Conservation (phyloP, 2,797 vertebrate genomes). For the Molossus alvarezi region DNA sequence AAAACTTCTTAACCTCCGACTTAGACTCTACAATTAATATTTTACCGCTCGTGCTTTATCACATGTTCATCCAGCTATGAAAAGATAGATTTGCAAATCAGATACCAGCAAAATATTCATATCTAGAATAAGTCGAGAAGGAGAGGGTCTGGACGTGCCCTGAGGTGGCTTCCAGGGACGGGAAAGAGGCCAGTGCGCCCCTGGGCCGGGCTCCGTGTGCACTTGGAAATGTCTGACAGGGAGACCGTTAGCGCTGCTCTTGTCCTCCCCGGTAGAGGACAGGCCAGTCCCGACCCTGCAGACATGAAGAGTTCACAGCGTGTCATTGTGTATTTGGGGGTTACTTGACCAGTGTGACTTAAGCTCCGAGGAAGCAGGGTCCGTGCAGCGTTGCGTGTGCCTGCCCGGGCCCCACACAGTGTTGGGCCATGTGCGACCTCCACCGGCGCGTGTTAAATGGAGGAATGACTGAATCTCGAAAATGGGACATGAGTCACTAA, state of each 20-base stretch:
- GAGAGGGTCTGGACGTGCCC: background rate
- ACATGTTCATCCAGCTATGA: background rate
- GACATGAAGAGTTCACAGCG: background rate
- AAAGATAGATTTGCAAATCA: slow-evolving; percentile 42
- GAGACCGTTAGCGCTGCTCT: background rate
- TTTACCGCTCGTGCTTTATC: background rate
- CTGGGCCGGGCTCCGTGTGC: background rate
- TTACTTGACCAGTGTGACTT: background rate
- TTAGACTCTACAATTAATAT: background rate
- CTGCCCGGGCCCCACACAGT: rapidly evolving
- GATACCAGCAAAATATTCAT: background rate
- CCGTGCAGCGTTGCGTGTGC: rapidly evolving
- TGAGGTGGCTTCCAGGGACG: rapidly evolving
- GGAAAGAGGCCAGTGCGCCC: background rate
- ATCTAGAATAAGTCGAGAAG: background rate
- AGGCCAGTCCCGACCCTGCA: background rate
- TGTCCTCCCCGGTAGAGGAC: background rate
- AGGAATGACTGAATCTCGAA: background rate
- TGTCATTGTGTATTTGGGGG: background rate
- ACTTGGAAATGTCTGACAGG: background rate
- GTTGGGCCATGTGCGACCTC: rapidly evolving
- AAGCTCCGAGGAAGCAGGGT: background rate
- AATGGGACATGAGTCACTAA: background rate
- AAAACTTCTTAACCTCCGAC: background rate
- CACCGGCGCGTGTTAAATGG: background rate